Percentiles rank a stretch among this genome's conserved stretches.
Evolutionary conservation across 2,888 invertebrate genomes (phyloP).

Genomic region (Eilema depressum): DNA sequence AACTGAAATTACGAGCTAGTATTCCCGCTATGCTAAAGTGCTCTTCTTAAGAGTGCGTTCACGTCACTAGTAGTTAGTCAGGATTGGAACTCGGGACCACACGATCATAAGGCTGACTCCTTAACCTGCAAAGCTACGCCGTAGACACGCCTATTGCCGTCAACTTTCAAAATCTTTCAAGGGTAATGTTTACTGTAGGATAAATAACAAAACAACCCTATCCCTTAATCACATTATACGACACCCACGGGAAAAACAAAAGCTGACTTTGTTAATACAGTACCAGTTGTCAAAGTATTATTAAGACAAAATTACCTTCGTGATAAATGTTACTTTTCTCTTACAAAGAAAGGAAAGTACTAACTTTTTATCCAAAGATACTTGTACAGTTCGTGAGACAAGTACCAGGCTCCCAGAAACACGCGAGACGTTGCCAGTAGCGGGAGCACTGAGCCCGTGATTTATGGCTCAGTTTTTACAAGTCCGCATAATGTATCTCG

Average conservation of each 20-base stretch:
- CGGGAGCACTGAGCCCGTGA: slow-evolving; percentile 38
- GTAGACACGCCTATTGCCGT: background rate
- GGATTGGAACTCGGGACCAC: too few species aligned
- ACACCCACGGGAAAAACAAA: background rate
- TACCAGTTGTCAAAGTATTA: background rate
- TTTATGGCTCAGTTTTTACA: slow-evolving; percentile 51
- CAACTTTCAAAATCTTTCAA: background rate
- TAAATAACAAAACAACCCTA: background rate
- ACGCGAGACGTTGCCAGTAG: slow-evolving; percentile 30
- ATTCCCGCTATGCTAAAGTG: too few species aligned
- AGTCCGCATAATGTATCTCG: slow-evolving; percentile 43
- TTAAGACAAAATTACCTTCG: background rate
- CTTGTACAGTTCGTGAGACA: slow-evolving; percentile 22
- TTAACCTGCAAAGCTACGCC: too few species aligned
- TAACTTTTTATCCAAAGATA: slow-evolving; percentile 3
- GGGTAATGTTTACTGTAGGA: background rate
- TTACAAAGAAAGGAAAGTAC: background rate
- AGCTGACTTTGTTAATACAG: background rate
- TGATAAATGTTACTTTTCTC: background rate
- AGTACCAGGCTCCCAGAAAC: slow-evolving; percentile 45
- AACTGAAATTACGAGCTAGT: too few species aligned
- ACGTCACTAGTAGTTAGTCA: too few species aligned
- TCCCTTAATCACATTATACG: background rate
- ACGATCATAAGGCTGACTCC: too few species aligned
- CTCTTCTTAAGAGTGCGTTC: too few species aligned